Evolutionary conservation across 2,113 vertebrate genomes (phyloP).

Genomic region (Coturnix japonica): DNA sequence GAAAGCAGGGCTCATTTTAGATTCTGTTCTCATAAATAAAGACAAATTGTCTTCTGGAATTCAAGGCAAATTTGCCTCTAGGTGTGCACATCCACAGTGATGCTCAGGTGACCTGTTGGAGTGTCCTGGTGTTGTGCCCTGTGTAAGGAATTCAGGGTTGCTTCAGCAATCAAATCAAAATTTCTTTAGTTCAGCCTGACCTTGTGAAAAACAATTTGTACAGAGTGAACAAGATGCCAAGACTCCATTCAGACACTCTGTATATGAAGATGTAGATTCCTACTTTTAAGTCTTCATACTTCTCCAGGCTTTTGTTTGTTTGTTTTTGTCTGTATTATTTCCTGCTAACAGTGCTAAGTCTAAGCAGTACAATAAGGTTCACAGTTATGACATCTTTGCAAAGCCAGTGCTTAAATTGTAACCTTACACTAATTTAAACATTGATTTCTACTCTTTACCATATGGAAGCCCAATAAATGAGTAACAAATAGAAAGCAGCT

Average conservation of each 20-base stretch:
- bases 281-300: background rate
- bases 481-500: background rate
- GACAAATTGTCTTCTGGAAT: background rate
- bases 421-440: constrained; percentile 25
- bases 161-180: background rate
- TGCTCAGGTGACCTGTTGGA: background rate
- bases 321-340: background rate
- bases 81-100: background rate
- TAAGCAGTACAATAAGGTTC: background rate
- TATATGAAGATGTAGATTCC: background rate
- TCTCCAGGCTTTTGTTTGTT: background rate
- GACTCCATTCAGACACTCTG: background rate
- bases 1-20: background rate
- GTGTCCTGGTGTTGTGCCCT: background rate
- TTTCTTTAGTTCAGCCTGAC: background rate
- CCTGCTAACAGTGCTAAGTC: background rate
- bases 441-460: background rate
- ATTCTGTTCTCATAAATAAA: background rate
- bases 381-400: background rate
- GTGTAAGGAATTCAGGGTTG: background rate
- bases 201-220: background rate
- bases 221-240: background rate
- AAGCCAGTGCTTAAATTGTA: background rate
- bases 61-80: background rate
- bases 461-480: constrained; percentile 4